Percentiles rank a stretch among this genome's conserved stretches.
Conservation (phyloP, 1,140 invertebrate genomes). For the Gryllus bimaculatus region DNA sequence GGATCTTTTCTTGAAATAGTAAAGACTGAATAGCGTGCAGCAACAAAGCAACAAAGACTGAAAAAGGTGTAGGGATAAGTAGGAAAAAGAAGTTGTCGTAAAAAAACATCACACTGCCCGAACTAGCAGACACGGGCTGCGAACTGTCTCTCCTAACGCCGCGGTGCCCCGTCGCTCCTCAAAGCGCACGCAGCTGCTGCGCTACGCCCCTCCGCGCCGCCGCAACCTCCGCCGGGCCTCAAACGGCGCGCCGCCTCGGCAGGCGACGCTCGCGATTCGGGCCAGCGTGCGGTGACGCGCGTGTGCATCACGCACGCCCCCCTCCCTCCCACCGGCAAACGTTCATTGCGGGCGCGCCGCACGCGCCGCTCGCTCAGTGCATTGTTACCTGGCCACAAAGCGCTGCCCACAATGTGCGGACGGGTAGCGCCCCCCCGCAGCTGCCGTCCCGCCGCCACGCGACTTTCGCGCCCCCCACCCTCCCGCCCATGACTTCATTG, state of each 20-base stretch:
- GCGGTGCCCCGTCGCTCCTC: no score
- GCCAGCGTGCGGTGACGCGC: neutral
- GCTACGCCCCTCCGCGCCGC: no score
- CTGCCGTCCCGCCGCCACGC: neutral
- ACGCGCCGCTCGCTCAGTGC: neutral
- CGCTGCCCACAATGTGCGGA: neutral
- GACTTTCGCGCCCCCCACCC: no score
- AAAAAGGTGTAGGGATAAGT: no score
- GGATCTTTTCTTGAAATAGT: no score
- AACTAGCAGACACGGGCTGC: no score
- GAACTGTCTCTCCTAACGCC: no score
- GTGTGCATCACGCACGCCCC: neutral
- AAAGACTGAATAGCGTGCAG: no score
- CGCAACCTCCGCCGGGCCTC: neutral
- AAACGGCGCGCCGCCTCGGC: neutral
- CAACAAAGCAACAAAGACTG: no score
- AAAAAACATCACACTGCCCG: no score
- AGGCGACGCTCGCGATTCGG: neutral
- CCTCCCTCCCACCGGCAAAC: neutral
- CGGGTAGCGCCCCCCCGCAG: neutral
- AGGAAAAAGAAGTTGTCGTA: no score
- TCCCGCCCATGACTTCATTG: neutral
- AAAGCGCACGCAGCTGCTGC: no score
- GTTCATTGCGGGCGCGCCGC: neutral
- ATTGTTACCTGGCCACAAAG: neutral